Conservation (phyloP, 2,797 vertebrate species). For the Silurus lanzhouensis region DNA sequence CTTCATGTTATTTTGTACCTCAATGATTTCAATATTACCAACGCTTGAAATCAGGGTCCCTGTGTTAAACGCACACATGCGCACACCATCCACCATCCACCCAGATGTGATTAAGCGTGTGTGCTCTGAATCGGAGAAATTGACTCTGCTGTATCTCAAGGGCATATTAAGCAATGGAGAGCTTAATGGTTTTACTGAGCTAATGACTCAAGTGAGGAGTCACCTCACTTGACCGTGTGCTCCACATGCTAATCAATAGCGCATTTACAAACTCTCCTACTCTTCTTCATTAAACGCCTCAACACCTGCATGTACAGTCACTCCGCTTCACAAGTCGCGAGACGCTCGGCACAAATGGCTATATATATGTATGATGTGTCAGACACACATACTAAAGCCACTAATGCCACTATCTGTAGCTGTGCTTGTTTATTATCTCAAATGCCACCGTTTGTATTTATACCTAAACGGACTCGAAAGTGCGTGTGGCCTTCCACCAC, state of each 20-base stretch:
- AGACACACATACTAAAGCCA: not conserved
- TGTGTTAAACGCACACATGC: constrained; percentile 21
- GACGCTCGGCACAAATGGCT: not conserved
- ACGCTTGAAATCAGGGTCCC: constrained; percentile 15
- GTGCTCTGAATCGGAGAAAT: constrained; percentile 39
- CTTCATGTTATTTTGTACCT: constrained; percentile 20
- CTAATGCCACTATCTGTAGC: not conserved
- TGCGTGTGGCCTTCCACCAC: not conserved
- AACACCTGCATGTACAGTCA: constrained; percentile 27
- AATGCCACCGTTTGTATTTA: not conserved
- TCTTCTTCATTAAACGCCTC: constrained; percentile 36
- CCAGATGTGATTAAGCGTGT: constrained; percentile 5
- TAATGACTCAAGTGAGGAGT: constrained; percentile 56
- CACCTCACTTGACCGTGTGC: constrained; percentile 54
- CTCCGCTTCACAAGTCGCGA: not conserved
- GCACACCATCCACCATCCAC: constrained; percentile 2
- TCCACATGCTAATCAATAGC: constrained; percentile 54
- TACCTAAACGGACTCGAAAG: not conserved
- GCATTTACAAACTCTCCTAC: constrained; percentile 44
- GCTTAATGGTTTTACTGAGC: constrained; percentile 51
- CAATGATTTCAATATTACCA: constrained; percentile 30
- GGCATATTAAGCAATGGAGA: constrained; percentile 50
- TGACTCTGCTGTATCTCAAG: constrained; percentile 49
- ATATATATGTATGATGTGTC: not conserved
- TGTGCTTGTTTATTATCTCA: no score